phyloP scores from a whole-genome alignment of 2,888 invertebrate genomes.

The Drosophila putrida region DNA sequence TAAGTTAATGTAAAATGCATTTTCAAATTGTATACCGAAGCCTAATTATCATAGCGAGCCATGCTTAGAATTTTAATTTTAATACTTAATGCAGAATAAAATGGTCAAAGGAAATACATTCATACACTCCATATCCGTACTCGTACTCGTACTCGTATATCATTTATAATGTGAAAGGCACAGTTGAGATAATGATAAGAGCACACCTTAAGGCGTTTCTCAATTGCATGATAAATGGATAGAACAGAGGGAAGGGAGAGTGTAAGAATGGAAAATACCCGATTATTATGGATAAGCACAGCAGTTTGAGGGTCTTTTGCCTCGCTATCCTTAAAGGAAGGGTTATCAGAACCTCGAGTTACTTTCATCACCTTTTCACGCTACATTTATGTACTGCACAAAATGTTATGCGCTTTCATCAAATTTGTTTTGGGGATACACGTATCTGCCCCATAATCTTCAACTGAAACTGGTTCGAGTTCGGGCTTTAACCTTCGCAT shows the following conservation, averaged over 20 bases:
- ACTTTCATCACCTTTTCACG: constrained; percentile 57
- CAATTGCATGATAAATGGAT: constrained; percentile 4
- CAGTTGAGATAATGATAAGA: constrained; percentile 34
- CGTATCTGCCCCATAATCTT: constrained; percentile 36
- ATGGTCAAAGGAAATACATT: constrained; percentile 5
- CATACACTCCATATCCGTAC: not conserved
- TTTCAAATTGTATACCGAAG: constrained; percentile 63
- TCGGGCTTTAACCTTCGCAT: constrained; percentile 38
- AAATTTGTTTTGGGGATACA: constrained; percentile 31
- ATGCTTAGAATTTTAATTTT: constrained; percentile 50
- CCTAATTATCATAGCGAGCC: constrained; percentile 47
- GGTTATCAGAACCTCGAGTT: constrained; percentile 17
- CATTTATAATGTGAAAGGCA: constrained; percentile 36
- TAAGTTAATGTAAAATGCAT: constrained; percentile 74
- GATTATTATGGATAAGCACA: constrained; percentile 5
- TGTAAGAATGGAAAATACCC: constrained; percentile 5
- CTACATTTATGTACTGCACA: constrained; percentile 36
- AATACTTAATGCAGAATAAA: constrained; percentile 9
- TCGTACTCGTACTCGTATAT: constrained; percentile 10
- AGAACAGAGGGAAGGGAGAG: not conserved
- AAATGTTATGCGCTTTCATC: constrained; percentile 51
- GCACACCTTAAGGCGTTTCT: constrained; percentile 46
- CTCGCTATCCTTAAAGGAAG: constrained; percentile 1
- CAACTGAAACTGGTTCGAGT: constrained; percentile 26
- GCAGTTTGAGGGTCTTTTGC: constrained; percentile 40